These are phyloP conservation scores for Dolichoris vasculosae DNA, from an alignment of 1,140 invertebrate species.

Conservation along the genomic window DNA sequence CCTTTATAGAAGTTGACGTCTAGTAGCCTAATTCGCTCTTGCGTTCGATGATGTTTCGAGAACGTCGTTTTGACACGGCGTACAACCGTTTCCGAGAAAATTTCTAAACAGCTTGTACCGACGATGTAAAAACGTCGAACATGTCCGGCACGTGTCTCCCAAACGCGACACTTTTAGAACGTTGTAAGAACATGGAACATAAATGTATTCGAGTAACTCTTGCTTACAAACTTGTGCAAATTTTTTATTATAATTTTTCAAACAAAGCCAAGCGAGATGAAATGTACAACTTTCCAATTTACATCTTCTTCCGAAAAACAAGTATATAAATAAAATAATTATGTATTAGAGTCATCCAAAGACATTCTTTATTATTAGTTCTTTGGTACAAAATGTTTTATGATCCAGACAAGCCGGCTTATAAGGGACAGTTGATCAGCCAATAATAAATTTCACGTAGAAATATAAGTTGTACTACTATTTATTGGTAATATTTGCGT, in stretches of 20 bases:
- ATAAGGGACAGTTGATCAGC: not conserved
- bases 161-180: not conserved
- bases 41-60: not conserved
- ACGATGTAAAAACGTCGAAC: not conserved
- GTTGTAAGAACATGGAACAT: not conserved
- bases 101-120: not conserved
- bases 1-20: not conserved
- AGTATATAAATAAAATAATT: not conserved
- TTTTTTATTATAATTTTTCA: no score
- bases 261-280: not conserved
- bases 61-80: not conserved
- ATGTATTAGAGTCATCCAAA: not conserved
- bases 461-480: not conserved
- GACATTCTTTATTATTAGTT: not conserved
- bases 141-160: not conserved
- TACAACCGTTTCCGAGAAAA: no score
- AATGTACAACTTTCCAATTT: not conserved
- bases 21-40: not conserved
- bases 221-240: not conserved
- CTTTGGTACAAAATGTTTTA: not conserved
- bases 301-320: not conserved
- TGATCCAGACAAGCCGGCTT: not conserved
- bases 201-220: not conserved
- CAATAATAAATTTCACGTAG: slow-evolving; percentile 1
- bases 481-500: slow-evolving; percentile 1